phyloP scores from a whole-genome alignment of 2,797 vertebrate genomes.

The Acropternis orthonyx region DNA sequence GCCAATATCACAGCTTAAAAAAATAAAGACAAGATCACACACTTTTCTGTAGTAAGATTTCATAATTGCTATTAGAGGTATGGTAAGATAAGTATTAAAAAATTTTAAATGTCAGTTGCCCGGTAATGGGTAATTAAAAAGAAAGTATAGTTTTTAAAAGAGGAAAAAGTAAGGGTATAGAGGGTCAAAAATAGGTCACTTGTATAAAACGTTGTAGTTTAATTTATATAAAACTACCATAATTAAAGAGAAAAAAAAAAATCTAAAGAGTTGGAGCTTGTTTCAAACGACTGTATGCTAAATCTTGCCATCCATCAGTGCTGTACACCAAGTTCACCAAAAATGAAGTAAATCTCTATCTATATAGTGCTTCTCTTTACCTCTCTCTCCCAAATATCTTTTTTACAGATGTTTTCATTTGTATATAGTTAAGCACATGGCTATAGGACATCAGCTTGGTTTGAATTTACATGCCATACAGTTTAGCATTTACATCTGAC shows the following conservation, averaged over 20 bases:
- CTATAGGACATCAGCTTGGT: slow-evolving; percentile 46
- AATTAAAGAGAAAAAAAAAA: slow-evolving; percentile 67
- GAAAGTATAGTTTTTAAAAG: slow-evolving; percentile 72
- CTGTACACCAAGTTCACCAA: slow-evolving; percentile 11
- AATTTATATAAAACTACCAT: slow-evolving; percentile 77
- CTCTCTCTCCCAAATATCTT: slow-evolving; percentile 1
- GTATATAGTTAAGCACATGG: slow-evolving; percentile 59
- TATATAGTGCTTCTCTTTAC: background rate
- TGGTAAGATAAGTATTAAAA: slow-evolving; percentile 74
- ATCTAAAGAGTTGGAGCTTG: slow-evolving; percentile 35
- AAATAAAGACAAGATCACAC: slow-evolving; percentile 78
- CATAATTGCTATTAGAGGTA: slow-evolving; percentile 79
- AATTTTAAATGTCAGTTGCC: slow-evolving; percentile 65
- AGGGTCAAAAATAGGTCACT: slow-evolving; percentile 71
- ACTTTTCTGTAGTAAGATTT: slow-evolving; percentile 77
- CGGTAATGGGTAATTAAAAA: slow-evolving; percentile 62
- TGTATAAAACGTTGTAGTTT: slow-evolving; percentile 76
- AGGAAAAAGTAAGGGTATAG: slow-evolving; percentile 61
- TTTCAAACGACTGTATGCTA: slow-evolving; percentile 45
- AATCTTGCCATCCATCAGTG: slow-evolving; percentile 47
- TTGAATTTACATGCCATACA: slow-evolving; percentile 31
- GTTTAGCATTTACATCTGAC: slow-evolving; percentile 11
- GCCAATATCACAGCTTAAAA: slow-evolving; percentile 87
- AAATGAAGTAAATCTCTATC: slow-evolving; percentile 23
- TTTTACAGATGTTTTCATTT: slow-evolving; percentile 36